phyloP scores from a whole-genome alignment of 2,113 vertebrate genomes.

The Cebidichthys violaceus region DNA sequence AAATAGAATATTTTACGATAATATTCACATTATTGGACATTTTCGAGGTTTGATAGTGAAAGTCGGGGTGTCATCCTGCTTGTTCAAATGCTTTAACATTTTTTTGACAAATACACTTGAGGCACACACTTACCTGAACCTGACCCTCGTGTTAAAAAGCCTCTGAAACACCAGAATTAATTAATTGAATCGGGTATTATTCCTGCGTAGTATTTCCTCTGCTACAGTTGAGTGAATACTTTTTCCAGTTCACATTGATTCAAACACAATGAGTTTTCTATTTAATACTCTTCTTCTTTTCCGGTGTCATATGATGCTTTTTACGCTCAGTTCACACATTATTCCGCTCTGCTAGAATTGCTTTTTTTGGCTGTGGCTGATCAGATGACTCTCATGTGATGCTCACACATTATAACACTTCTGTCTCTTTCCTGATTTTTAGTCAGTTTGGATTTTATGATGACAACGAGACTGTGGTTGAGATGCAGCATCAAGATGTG shows the following conservation, averaged over 20 bases:
- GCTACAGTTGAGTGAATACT: not conserved
- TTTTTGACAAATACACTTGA: not conserved
- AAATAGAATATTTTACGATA: not conserved
- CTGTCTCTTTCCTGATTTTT: conserved; percentile 45
- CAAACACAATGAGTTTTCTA: not conserved
- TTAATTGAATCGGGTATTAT: not conserved
- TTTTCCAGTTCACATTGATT: not conserved
- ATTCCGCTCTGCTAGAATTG: not conserved
- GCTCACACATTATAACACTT: conserved; percentile 16
- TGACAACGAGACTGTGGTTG: conserved; percentile 89
- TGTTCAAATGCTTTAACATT: not conserved
- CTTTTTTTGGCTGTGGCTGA: conserved; percentile 2
- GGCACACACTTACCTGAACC: not conserved
- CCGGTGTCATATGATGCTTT: not conserved
- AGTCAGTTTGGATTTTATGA: conserved; percentile 94
- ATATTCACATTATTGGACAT: not conserved
- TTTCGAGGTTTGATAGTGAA: not conserved
- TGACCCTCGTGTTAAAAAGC: not conserved
- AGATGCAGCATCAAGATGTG: conserved; percentile 90
- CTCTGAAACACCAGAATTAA: not conserved
- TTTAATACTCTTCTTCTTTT: not conserved
- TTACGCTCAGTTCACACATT: not conserved
- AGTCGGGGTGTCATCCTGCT: not conserved
- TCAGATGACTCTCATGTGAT: conserved; percentile 54
- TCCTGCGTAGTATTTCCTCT: not conserved